Conservation (phyloP, 2,797 vertebrate species). For the Linurgus olivaceus region DNA sequence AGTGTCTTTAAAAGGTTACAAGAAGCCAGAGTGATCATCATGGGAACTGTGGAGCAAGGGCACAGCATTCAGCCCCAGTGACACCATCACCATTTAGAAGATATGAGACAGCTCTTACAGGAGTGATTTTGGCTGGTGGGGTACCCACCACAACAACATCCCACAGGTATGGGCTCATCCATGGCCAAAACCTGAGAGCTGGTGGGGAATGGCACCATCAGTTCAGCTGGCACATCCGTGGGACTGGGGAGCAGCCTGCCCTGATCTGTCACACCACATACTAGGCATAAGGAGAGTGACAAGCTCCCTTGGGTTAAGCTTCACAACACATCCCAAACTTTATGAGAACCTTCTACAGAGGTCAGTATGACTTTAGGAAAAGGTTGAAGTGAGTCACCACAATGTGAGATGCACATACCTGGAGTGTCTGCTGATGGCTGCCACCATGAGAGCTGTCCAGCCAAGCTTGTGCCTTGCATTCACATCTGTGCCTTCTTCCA, state of each 20-base stretch:
- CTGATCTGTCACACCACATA: rapidly evolving
- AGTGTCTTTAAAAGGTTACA: slow-evolving; percentile 62
- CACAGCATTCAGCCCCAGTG: background rate
- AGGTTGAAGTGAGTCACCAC: rapidly evolving
- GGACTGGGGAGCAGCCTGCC: background rate
- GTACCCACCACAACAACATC: rapidly evolving
- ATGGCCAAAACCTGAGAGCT: background rate
- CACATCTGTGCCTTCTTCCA: slow-evolving; percentile 83
- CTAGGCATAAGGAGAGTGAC: background rate
- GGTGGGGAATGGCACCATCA: background rate
- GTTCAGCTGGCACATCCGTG: rapidly evolving
- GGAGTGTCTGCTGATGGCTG: slow-evolving; percentile 88
- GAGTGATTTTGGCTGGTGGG: background rate
- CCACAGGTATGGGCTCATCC: background rate
- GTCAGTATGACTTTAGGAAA: background rate
- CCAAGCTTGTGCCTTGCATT: slow-evolving; percentile 89
- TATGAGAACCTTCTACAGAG: rapidly evolving
- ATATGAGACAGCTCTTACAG: rapidly evolving
- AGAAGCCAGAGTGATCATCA: slow-evolving; percentile 52
- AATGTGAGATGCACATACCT: slow-evolving; percentile 71
- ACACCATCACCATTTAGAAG: background rate
- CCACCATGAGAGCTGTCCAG: slow-evolving; percentile 96
- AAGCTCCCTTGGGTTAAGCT: background rate
- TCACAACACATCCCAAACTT: background rate
- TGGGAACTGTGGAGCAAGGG: slow-evolving; percentile 51